These are phyloP conservation scores for Trichonephila clavata DNA, from an alignment of 1,140 invertebrate genomes.

Conservation along the genomic window DNA sequence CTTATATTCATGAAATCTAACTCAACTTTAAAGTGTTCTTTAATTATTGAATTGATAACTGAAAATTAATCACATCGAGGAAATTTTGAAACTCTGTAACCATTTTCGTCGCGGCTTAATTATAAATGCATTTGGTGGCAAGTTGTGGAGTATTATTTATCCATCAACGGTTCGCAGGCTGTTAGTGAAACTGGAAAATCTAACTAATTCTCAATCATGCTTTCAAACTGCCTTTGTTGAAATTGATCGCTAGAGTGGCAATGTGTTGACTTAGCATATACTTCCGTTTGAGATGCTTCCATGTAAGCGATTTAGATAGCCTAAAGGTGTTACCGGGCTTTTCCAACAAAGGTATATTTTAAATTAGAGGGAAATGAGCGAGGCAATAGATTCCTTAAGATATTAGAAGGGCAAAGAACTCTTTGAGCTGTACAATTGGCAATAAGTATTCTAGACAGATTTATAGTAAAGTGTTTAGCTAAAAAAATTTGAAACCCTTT, in stretches of 20 bases:
- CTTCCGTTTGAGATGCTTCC: neutral
- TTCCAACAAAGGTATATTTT: no score
- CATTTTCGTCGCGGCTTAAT: neutral
- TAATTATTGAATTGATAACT: conserved; percentile 19
- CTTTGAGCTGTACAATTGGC: no score
- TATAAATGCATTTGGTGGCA: conserved; percentile 42
- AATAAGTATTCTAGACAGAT: no score
- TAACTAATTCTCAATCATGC: conserved; percentile 21
- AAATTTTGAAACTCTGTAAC: neutral
- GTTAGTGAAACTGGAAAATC: neutral
- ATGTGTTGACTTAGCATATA: neutral
- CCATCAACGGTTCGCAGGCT: neutral
- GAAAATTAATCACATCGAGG: neutral
- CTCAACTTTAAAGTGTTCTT: neutral
- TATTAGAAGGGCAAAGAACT: no score
- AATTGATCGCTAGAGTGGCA: neutral
- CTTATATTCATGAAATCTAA: no score
- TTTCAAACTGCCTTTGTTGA: neutral
- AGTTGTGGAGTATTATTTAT: conserved; percentile 22
- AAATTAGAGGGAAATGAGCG: no score
- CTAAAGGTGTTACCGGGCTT: no score
- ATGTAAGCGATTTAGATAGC: neutral
- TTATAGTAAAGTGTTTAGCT: no score
- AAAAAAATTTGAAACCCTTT: no score
- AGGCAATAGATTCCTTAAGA: no score